Evolutionary conservation across 2,888 invertebrate genomes (phyloP).

Genomic region (Allacma fusca): DNA sequence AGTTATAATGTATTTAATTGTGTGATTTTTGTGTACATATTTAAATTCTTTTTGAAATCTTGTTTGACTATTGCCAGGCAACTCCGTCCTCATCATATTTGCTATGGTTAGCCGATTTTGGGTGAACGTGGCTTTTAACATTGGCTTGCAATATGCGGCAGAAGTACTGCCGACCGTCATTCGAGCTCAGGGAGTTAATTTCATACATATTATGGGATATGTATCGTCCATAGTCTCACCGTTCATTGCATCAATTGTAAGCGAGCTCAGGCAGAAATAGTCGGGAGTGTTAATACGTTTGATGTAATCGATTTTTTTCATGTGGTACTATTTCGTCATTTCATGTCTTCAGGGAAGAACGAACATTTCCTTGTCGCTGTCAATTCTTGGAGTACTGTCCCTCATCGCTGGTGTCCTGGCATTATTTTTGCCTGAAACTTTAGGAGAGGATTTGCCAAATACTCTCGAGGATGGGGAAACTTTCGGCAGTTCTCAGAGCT

Average conservation of each 20-base stretch:
- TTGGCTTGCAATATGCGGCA: constrained; percentile 87
- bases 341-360: constrained; percentile 71
- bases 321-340: no score
- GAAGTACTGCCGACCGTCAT: constrained; percentile 87
- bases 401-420: constrained; percentile 79
- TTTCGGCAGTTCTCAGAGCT: constrained; percentile 80
- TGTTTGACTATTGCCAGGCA: constrained; percentile 19
- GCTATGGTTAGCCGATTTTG: constrained; percentile 85
- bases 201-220: constrained; percentile 62
- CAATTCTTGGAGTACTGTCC: constrained; percentile 80
- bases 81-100: constrained; percentile 62
- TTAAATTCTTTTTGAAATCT: neutral
- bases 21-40: no score
- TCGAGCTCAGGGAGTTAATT: constrained; percentile 64
- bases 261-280: constrained; percentile 61
- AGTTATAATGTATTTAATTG: no score
- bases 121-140: constrained; percentile 89
- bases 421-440: constrained; percentile 83
- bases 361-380: constrained; percentile 76
- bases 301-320: no score
- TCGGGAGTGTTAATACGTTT: neutral
- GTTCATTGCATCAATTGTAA: constrained; percentile 82
- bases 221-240: constrained; percentile 67
- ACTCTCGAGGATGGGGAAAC: constrained; percentile 85
- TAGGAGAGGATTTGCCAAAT: constrained; percentile 85